A percentile compares a stretch with the other conserved stretches of the same genome.
Evolutionary conservation across 2,797 vertebrate species (phyloP).

Genomic region (Borostomias antarcticus): DNA sequence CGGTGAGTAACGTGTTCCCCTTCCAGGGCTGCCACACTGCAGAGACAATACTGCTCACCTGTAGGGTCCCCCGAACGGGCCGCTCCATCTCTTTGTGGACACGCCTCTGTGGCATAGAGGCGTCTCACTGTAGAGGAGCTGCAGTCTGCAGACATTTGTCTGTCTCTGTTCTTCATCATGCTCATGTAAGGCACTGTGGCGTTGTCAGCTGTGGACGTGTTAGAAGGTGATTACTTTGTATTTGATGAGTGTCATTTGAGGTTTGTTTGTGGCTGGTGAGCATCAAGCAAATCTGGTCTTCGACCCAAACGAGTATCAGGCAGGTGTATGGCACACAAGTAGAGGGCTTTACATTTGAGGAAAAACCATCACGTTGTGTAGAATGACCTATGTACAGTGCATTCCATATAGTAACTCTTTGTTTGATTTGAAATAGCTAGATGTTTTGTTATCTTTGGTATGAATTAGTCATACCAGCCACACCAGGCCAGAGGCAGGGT

Average conservation of each 20-base stretch:
- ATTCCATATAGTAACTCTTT: too few relatives aligned
- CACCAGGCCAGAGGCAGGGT: neutral
- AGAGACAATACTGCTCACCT: constrained; percentile 76
- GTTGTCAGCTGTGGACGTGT: neutral
- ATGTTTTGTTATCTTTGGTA: too few relatives aligned
- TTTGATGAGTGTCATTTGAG: neutral
- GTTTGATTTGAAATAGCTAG: too few relatives aligned
- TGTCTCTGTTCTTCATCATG: too few relatives aligned
- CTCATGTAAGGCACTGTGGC: neutral
- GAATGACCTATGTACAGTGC: too few relatives aligned
- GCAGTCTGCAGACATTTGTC: neutral
- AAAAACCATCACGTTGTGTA: too few relatives aligned
- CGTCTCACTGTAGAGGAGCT: neutral
- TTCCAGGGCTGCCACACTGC: constrained; percentile 73
- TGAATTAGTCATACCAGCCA: neutral
- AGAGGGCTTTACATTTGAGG: too few relatives aligned
- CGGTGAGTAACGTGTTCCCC: constrained; percentile 74
- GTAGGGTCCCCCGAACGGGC: constrained; percentile 62
- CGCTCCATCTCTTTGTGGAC: constrained; percentile 39
- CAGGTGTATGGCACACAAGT: too few relatives aligned
- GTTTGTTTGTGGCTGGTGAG: neutral
- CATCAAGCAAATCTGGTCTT: neutral
- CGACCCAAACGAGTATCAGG: too few relatives aligned
- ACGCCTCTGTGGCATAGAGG: constrained; percentile 5
- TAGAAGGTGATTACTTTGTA: neutral